phyloP scores from a whole-genome alignment of 1,140 invertebrate species.

The Heterodera carotae region DNA sequence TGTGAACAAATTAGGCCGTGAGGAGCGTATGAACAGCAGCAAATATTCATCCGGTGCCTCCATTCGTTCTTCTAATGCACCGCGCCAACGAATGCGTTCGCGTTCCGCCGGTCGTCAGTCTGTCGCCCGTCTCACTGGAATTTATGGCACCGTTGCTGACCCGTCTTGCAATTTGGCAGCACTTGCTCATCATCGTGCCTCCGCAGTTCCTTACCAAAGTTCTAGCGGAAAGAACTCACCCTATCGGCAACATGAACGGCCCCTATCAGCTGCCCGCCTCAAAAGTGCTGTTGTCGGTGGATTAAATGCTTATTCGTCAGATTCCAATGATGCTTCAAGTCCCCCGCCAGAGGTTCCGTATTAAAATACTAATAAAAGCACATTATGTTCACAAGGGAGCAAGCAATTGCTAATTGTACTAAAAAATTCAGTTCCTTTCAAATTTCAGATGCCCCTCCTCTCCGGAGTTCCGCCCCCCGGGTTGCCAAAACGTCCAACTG shows the following conservation, averaged over 20 bases:
- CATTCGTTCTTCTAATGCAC: constrained; percentile 13
- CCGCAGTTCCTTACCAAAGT: constrained; percentile 4
- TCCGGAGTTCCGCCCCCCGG: constrained; percentile 31
- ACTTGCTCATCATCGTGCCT: constrained; percentile 5
- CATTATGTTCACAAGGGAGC: too few species aligned
- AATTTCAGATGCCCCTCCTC: constrained; percentile 27
- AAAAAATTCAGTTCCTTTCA: not conserved
- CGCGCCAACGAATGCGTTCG: constrained; percentile 31
- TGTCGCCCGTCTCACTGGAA: constrained; percentile 22
- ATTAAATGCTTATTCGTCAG: constrained; percentile 11
- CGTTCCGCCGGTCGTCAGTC: constrained; percentile 31
- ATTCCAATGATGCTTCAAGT: constrained; percentile 29
- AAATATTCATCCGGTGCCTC: constrained; percentile 20
- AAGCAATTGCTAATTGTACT: too few species aligned
- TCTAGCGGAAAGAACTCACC: constrained; percentile 18
- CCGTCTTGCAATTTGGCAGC: not conserved
- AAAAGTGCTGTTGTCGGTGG: constrained; percentile 12
- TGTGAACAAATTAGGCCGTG: constrained; percentile 14
- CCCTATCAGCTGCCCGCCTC: constrained; percentile 2
- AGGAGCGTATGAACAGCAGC: constrained; percentile 26
- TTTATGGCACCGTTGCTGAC: constrained; percentile 10
- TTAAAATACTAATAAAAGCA: too few species aligned
- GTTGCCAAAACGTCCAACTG: constrained; percentile 11
- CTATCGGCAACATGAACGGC: constrained; percentile 16
- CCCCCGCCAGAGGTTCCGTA: constrained; percentile 23